Evolutionary conservation across 2,797 vertebrate genomes (phyloP), one percentile per base, ranked within the genome.

Genomic region (Sciurus carolinensis): DNA sequence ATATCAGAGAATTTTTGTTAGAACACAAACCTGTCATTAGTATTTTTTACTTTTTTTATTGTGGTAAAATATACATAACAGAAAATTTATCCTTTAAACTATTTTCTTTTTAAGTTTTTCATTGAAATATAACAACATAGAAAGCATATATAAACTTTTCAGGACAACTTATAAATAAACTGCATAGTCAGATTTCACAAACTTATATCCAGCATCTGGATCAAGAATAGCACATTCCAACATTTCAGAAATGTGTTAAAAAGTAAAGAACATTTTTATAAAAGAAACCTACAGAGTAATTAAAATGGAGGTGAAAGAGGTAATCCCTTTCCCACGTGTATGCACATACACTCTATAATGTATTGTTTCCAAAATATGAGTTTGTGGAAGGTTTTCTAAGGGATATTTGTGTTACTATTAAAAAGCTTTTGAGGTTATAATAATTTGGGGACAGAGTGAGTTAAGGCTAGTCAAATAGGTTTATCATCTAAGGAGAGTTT

Each of bases 81-180:
- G 42, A 76, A 87, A 95, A 66, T 71, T 86, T 85, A 94, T 13
- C 12, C 30, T 44, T 89, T 82, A 77, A 83, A 47, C 30, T 36
- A 54, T 92, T 57, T 90, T 79, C 44, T 92, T 96, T 95, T 76
- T 47, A 91, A 90, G 57, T 36, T 94, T 94, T 90, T 87, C 54
- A 95, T 42, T 87, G 39, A 96, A 95, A 90, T 85, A 67, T 64
- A 96, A 87, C 80, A 79, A 83, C 77, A 64, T 54, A 95, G 52
- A 62, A 96, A 94, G 83, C 66, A 95, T 62, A 50, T 75, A 90
- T 54, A 87, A 87, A 44, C 13, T 22, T 85, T 26, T 36, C 76
- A 91, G n/a, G 83, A 91, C 83, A 96, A 91, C 59, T 89, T 88
- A 33, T 13, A 92, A 75, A 42, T 83, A 88, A 93, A 92, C 26